Evolutionary conservation across 2,888 invertebrate species (phyloP), one percentile per base, ranked within the genome.

Genomic region (Galeruca laticollis): DNA sequence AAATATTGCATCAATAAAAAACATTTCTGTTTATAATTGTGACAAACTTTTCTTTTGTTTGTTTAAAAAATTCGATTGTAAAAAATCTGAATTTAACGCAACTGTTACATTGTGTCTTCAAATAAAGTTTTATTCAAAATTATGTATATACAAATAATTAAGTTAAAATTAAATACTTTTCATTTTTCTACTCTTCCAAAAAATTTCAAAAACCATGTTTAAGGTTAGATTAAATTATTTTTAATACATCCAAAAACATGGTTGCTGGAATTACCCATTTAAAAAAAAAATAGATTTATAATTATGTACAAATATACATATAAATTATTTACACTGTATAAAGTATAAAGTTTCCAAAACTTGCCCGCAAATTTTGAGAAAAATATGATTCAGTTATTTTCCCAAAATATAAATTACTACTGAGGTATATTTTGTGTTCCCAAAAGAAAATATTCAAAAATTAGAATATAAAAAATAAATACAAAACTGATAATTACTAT

Each of bases 401-500:
- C 33, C 31, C 56, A 33, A 56, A 62, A 68, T 68, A 40, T 13
- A 60, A 26, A 51, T 35, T 35, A 54, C 40, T 68, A 63, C 15
- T 26, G 69, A 47, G 52, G 43, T 69, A 69, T 63, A 59, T 57
- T 68, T 69, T 59, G 59, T 59, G 61, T 62, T 60, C 40, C 63
- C 59, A 59, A 35, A 69, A 52, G 40, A 20, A 68, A 62, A 68
- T 56, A 67, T 60, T 43, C 31, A 56, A 62, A 65, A 64, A 64
- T 52, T 26, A 57, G 51, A 21, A 33, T 69, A 60, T 65, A 70
- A 67, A 69, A 67, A 71, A 74, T 67, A 72, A 51, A 72, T 66
- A 68, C 43, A 75, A 63, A 66, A 72, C 49, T 69, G 40, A 64
- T 49, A 67, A 54, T 49, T 54, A 59, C 47, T 49, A 59, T 43